phyloP scores from a whole-genome alignment of 2,113 vertebrate species.

The Cynopterus brachyotis region DNA sequence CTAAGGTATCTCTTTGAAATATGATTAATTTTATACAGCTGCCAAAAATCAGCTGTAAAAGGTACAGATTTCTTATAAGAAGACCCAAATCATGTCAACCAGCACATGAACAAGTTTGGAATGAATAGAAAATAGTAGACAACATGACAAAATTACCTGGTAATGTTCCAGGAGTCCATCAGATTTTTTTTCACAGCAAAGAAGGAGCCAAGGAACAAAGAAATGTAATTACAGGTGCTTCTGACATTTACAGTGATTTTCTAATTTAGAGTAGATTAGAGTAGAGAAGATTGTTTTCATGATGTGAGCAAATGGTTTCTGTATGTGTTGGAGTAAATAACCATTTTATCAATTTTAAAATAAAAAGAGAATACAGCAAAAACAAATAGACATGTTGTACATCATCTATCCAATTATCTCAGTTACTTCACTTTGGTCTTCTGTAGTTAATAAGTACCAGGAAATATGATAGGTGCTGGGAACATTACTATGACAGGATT shows the following conservation, averaged over 20 bases:
- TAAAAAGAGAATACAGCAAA: background rate
- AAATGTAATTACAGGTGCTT: background rate
- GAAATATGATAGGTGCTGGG: background rate
- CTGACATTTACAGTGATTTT: background rate
- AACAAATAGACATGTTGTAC: background rate
- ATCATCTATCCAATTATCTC: background rate
- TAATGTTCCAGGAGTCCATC: background rate
- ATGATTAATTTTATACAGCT: constrained; percentile 8
- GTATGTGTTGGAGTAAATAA: background rate
- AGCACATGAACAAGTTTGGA: background rate
- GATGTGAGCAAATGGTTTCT: background rate
- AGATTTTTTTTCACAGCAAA: background rate
- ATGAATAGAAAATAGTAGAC: background rate
- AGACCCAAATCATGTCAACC: background rate
- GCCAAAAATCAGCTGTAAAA: background rate
- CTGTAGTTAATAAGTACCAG: background rate
- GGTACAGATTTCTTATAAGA: background rate
- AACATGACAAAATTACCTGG: background rate
- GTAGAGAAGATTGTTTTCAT: background rate
- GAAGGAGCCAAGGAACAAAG: background rate
- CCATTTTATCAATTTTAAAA: background rate
- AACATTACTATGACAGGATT: background rate
- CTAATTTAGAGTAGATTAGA: constrained; percentile 7
- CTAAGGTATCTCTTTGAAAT: background rate
- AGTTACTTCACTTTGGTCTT: background rate